phyloP scores from a whole-genome alignment of 2,888 invertebrate genomes.

The Gortyna flavago region DNA sequence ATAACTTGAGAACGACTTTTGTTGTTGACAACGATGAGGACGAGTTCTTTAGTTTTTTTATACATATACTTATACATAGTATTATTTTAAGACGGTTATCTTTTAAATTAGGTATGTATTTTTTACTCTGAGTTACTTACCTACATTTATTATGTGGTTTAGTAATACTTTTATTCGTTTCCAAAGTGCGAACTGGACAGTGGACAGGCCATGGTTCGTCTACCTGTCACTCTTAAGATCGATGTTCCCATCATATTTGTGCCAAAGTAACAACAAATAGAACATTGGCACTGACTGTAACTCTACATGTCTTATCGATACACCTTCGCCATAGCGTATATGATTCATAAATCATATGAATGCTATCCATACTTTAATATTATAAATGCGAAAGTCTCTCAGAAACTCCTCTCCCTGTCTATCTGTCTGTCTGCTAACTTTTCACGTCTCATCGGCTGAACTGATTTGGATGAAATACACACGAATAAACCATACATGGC shows the following conservation, averaged over 20 bases:
- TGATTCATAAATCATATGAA: too few relatives aligned
- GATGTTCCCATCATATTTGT: conserved; percentile 19
- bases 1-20: not conserved
- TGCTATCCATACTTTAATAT: not conserved
- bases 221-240: not conserved
- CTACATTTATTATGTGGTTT: not conserved
- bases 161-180: not conserved
- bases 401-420: too few relatives aligned
- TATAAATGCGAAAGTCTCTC: too few relatives aligned
- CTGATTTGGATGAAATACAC: too few relatives aligned
- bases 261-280: conserved; percentile 18
- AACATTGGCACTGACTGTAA: conserved; percentile 22
- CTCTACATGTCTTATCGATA: not conserved
- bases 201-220: not conserved
- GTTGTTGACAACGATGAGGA: too few relatives aligned
- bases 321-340: too few relatives aligned
- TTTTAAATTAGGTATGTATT: too few relatives aligned
- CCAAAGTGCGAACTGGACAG: not conserved
- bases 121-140: not conserved
- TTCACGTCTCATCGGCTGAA: too few relatives aligned
- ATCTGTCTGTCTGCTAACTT: not conserved
- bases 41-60: too few relatives aligned
- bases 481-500: too few relatives aligned
- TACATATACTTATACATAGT: too few relatives aligned
- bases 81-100: too few relatives aligned